A percentile compares a stretch with the other conserved stretches of the same genome.
Evolutionary conservation across 35 echinoderm and acorn worm genomes (phyloP).

Genomic region (Ophiothrix spiculata): DNA sequence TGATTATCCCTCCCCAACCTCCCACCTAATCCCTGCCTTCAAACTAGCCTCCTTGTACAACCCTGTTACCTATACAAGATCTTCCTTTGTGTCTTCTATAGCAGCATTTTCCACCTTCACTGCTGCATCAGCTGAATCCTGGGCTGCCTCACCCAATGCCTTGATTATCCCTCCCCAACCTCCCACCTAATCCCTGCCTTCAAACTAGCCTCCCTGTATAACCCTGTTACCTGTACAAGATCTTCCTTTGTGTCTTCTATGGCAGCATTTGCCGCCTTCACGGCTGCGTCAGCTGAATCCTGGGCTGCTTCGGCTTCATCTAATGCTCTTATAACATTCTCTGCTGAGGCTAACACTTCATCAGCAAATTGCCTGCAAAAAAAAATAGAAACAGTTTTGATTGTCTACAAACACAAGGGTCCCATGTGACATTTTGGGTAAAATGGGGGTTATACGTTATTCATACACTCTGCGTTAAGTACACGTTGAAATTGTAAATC

Average conservation of each 20-base stretch:
- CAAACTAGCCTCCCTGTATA: no score
- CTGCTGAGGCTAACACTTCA: slow-evolving; percentile 58
- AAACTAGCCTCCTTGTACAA: no score
- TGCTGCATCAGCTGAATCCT: slow-evolving; percentile 58
- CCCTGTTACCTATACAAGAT: slow-evolving; percentile 54
- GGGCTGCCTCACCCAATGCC: slow-evolving; percentile 61
- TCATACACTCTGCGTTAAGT: no score
- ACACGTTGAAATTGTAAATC: no score
- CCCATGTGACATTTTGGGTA: not conserved
- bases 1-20: slow-evolving; percentile 51
- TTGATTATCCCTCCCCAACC: slow-evolving; percentile 54
- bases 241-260: slow-evolving; percentile 50
- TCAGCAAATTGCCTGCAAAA: slow-evolving; percentile 73
- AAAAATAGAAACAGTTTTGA: slow-evolving; percentile 3
- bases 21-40: no score
- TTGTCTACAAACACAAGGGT: not conserved
- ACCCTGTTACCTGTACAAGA: slow-evolving; percentile 56
- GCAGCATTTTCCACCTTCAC: slow-evolving; percentile 62
- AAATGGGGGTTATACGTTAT: no score
- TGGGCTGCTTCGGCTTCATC: slow-evolving; percentile 69
- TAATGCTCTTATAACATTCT: slow-evolving; percentile 65
- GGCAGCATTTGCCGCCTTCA: slow-evolving; percentile 59
- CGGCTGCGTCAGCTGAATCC: slow-evolving; percentile 55
- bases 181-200: slow-evolving; percentile 56
- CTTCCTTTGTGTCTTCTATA: slow-evolving; percentile 49